phyloP scores from a whole-genome alignment of 1,140 invertebrate species.

The Atta colombica region DNA sequence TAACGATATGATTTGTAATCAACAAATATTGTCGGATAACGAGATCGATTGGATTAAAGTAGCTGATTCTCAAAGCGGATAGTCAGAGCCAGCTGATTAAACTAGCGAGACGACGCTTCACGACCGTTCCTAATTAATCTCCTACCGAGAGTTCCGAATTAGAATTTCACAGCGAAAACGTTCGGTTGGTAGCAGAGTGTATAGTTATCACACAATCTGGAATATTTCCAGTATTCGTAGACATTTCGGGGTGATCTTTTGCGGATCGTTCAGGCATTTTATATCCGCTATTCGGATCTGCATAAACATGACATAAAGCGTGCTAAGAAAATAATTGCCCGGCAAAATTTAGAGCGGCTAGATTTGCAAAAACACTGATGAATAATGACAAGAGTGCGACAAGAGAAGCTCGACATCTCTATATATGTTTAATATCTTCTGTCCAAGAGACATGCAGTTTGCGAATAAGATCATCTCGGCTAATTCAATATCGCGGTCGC shows the following conservation, averaged over 20 bases:
- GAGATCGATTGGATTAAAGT: conserved; percentile 64
- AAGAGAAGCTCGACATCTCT: not conserved
- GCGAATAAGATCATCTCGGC: not conserved
- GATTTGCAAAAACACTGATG: not conserved
- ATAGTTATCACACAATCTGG: not conserved
- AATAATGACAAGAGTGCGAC: not conserved
- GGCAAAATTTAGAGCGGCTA: not conserved
- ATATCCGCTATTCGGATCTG: not conserved
- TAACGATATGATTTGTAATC: not conserved
- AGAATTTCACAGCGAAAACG: not conserved
- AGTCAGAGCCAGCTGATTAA: conserved; percentile 39
- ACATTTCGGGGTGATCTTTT: not conserved
- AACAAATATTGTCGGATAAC: conserved; percentile 62
- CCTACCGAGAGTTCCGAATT: not conserved
- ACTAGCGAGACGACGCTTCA: conserved; percentile 9
- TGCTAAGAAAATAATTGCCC: not conserved
- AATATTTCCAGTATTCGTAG: not conserved
- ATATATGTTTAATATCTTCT: not conserved
- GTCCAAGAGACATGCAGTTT: not conserved
- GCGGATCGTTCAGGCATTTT: not conserved
- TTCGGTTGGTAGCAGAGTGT: too few relatives aligned
- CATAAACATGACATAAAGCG: not conserved
- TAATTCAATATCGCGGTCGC: conserved; percentile 15
- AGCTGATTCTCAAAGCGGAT: conserved; percentile 27
- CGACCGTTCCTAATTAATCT: conserved; percentile 34